Evolutionary conservation across 2,888 invertebrate genomes (phyloP).

Genomic region (Amblyjoppa proteus): DNA sequence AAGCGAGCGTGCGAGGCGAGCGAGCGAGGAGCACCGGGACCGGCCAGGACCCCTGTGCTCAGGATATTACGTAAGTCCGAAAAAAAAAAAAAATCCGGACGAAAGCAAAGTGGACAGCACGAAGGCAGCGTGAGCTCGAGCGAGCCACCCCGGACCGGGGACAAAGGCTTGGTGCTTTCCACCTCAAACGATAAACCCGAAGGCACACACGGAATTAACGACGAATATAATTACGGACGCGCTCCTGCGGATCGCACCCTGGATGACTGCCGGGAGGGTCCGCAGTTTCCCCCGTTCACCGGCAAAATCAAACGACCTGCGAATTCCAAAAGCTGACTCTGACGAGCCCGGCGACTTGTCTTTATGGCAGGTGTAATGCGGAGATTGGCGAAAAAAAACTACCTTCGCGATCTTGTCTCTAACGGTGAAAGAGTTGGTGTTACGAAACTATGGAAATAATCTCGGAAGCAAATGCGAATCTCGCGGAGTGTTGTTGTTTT

Average conservation of each 20-base stretch:
- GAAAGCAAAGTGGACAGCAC: slow-evolving; percentile 80
- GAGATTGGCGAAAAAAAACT: not conserved
- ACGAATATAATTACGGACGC: slow-evolving; percentile 79
- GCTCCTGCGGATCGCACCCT: slow-evolving; percentile 56
- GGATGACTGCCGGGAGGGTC: slow-evolving; percentile 49
- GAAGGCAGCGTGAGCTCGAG: slow-evolving; percentile 43
- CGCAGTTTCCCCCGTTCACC: slow-evolving; percentile 47
- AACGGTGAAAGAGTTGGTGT: too few relatives aligned
- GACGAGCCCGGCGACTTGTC: slow-evolving; percentile 1
- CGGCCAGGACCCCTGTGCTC: slow-evolving; percentile 71
- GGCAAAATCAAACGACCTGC: slow-evolving; percentile 68
- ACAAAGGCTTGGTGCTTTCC: slow-evolving; percentile 79
- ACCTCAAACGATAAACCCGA: slow-evolving; percentile 81
- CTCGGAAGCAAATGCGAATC: too few relatives aligned
- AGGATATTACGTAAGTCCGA: slow-evolving; percentile 83
- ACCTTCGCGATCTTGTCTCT: not conserved
- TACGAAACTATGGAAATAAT: too few relatives aligned
- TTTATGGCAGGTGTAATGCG: slow-evolving; percentile 10
- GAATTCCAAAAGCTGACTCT: slow-evolving; percentile 55
- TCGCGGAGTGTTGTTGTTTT: too few relatives aligned
- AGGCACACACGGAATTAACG: slow-evolving; percentile 82
- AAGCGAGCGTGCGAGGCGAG: slow-evolving; percentile 54
- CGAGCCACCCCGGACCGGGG: slow-evolving; percentile 65
- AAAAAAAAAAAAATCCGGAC: slow-evolving; percentile 78
- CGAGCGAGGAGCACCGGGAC: slow-evolving; percentile 56